Evolutionary conservation across 2,888 invertebrate species (phyloP).

Genomic region (Dynastes hyllus): DNA sequence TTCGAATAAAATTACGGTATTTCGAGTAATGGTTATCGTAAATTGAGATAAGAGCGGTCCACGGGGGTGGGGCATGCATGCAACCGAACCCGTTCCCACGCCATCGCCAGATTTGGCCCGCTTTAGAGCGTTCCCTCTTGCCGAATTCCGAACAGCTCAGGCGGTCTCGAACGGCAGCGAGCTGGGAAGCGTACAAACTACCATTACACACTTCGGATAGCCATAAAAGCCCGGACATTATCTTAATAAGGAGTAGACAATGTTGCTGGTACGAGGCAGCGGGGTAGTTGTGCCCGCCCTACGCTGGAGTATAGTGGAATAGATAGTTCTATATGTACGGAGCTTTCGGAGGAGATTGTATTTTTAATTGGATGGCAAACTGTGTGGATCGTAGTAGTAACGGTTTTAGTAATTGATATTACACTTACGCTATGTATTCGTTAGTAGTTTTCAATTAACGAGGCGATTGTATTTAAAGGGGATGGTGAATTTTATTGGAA

Average conservation of each 20-base stretch:
- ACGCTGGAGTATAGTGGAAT: background rate
- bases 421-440: too few relatives aligned
- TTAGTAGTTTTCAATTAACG: background rate
- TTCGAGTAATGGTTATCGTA: conserved; percentile 32
- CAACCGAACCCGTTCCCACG: background rate
- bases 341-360: conserved; percentile 6
- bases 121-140: background rate
- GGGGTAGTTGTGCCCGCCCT: background rate
- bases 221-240: conserved; percentile 15
- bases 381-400: too few relatives aligned
- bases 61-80: background rate
- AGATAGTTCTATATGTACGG: background rate
- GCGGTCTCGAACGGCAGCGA: background rate
- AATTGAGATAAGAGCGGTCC: conserved; percentile 31
- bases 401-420: too few relatives aligned
- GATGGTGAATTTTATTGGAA: too few relatives aligned
- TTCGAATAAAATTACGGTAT: conserved; percentile 32
- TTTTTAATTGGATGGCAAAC: conserved; percentile 12
- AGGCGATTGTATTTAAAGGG: background rate
- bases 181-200: background rate
- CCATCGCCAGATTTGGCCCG: conserved; percentile 1
- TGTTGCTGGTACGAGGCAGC: background rate
- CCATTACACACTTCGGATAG: background rate
- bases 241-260: conserved; percentile 33
- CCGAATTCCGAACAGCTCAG: background rate